Percentiles rank a stretch among this genome's conserved stretches.
Evolutionary conservation across 2,797 vertebrate genomes (phyloP).

Genomic region (Anguilla marmorata): DNA sequence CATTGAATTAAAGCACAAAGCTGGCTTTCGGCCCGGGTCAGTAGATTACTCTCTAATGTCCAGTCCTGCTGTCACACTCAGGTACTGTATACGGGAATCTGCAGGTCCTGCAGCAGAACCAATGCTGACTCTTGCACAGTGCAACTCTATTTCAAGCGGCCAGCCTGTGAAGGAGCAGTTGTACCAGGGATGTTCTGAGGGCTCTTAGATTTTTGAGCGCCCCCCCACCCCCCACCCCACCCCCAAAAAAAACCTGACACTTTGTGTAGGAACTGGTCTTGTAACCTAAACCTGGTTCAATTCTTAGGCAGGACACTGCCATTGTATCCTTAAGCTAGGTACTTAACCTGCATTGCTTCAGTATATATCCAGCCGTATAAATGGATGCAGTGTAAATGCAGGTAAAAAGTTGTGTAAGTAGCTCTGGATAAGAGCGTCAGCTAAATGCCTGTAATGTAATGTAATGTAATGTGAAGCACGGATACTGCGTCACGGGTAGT

Average conservation of each 20-base stretch:
- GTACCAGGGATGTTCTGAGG: neutral
- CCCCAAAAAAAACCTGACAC: neutral
- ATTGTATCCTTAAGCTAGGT: too few relatives aligned
- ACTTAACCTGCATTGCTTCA: too few relatives aligned
- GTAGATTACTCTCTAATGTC: neutral
- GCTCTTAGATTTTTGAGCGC: neutral
- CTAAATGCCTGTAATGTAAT: too few relatives aligned
- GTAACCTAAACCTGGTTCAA: too few relatives aligned
- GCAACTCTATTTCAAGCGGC: neutral
- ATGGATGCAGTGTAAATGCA: too few relatives aligned
- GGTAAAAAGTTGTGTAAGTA: too few relatives aligned
- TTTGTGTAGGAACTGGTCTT: neutral
- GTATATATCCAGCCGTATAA: too few relatives aligned
- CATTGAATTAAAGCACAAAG: neutral
- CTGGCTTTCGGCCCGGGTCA: neutral
- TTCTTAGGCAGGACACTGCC: too few relatives aligned
- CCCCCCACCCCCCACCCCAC: neutral
- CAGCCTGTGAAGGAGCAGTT: neutral
- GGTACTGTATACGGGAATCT: neutral
- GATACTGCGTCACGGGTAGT: neutral
- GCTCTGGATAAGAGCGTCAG: too few relatives aligned
- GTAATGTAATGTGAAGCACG: too few relatives aligned
- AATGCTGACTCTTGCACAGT: neutral
- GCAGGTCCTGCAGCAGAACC: neutral
- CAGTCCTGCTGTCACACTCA: neutral